Percentiles rank a stretch among this genome's conserved stretches.
These are phyloP conservation scores for Bombus waltoni DNA, from an alignment of 1,140 invertebrate genomes.

Conservation along the genomic window DNA sequence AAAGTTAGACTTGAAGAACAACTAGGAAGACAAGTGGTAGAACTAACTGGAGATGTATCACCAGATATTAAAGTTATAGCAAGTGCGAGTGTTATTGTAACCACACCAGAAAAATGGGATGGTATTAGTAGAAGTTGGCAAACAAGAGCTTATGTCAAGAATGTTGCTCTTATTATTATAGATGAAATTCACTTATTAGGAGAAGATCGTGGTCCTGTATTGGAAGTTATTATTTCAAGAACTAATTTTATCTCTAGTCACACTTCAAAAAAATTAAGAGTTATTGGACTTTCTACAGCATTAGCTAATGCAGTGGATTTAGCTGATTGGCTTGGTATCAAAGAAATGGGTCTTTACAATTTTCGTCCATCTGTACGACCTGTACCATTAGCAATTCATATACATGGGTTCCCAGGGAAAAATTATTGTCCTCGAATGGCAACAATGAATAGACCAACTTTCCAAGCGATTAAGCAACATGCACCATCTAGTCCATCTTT, in stretches of 20 bases:
- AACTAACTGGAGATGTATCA: slow-evolving; percentile 98
- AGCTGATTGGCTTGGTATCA: slow-evolving; percentile 97
- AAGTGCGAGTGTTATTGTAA: slow-evolving; percentile 96
- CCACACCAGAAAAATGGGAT: slow-evolving; percentile 99
- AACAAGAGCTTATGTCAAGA: slow-evolving; percentile 95
- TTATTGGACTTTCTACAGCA: slow-evolving; percentile 98
- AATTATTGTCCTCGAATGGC: slow-evolving; percentile 99
- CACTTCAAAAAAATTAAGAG: slow-evolving; percentile 89
- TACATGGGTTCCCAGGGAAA: slow-evolving; percentile 96
- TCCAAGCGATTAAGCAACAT: slow-evolving; percentile 96
- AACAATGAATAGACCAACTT: slow-evolving; percentile 99
- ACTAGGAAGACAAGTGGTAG: slow-evolving; percentile 94
- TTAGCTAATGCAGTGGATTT: slow-evolving; percentile 98
- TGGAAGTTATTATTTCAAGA: slow-evolving; percentile 93
- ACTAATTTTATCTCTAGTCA: slow-evolving; percentile 97
- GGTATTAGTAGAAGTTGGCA: slow-evolving; percentile 99
- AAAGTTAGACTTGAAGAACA: slow-evolving; percentile 92
- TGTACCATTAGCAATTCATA: slow-evolving; percentile 98
- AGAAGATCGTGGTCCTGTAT: slow-evolving; percentile 92
- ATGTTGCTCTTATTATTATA: slow-evolving; percentile 97
- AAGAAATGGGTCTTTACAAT: slow-evolving; percentile 96
- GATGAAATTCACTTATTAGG: slow-evolving; percentile 99
- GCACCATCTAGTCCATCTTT: slow-evolving; percentile 95
- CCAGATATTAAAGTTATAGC: slow-evolving; percentile 95
- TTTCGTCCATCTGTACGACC: slow-evolving; percentile 98